Evolutionary conservation across 2,888 invertebrate species (phyloP), one percentile per base, ranked within the genome.

Genomic region (Tetanocera ferruginea): DNA sequence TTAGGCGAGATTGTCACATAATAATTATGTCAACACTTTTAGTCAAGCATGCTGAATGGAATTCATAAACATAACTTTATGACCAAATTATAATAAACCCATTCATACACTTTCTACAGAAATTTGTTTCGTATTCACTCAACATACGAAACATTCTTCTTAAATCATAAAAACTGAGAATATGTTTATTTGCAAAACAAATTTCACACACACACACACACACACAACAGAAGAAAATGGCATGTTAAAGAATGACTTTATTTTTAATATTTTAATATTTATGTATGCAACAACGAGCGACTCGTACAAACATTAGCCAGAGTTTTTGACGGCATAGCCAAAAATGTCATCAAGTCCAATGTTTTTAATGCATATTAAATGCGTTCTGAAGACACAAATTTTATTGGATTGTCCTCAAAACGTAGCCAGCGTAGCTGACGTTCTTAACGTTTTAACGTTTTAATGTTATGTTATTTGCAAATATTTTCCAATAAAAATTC

Each of bases 401-500:
- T 55, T 55, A 55, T 55, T 19, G 14, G 43, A 43, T 43, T 43
- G 14, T 43, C 11, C 43, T 8, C 19, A 19, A 55, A 55, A 28
- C 62, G 43, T 43, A 62, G 14, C 9, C n/a, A 5, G 11, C 55
- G 19, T 19, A 57, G n/a, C 19, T n/a, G 31, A 8, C 31, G 8
- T 4, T 34, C 17, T 28, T 31, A 62, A 51, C 25, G 70, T 70
- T n/a, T 23, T 55, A 28, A 49, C 43, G 49, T 62, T 62, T 60
- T 73, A 49, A 69, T 51, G 69, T 73, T 73, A 73, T 17, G 73
- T 73, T n/a, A 43, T 73, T 73, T 73, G 72, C 60, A 74, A 74
- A 79, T 79, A 70, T 80, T 82, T 78, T 82, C 76, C 73, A 81
- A 83, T 83, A 82, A 82, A 83, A 81, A 78, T 75, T 81, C 78